Evolutionary conservation across 1,140 invertebrate genomes (phyloP).

Genomic region (Drosophila sulfurigaster): DNA sequence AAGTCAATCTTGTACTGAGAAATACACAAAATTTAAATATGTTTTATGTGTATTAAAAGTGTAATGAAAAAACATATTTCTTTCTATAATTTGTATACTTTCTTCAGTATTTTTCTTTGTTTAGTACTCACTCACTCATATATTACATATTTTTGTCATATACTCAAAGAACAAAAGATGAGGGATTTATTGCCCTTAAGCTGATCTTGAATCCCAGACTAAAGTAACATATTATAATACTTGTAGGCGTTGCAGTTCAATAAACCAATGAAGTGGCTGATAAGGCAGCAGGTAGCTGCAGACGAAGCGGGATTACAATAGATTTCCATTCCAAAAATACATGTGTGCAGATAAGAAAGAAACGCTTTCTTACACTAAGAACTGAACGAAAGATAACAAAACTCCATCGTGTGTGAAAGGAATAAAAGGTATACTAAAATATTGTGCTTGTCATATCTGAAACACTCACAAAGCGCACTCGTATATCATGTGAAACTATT

Average conservation of each 20-base stretch:
- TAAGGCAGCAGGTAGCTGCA: constrained; percentile 3
- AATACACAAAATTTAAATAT: too few species aligned
- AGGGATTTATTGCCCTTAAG: too few species aligned
- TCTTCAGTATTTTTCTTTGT: too few species aligned
- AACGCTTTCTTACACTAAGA: not conserved
- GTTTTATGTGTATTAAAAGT: too few species aligned
- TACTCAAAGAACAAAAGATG: too few species aligned
- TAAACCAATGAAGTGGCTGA: not conserved
- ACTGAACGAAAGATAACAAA: not conserved
- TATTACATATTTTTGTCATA: too few species aligned
- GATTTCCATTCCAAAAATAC: constrained; percentile 4
- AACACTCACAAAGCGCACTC: not conserved
- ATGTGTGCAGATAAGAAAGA: constrained; percentile 4
- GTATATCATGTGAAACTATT: constrained; percentile 13
- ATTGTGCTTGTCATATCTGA: constrained; percentile 8
- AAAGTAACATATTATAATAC: not conserved
- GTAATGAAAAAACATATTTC: too few species aligned
- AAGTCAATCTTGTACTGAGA: too few species aligned
- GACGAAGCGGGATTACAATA: not conserved
- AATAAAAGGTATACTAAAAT: constrained; percentile 7
- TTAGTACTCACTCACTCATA: too few species aligned
- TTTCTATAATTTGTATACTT: too few species aligned
- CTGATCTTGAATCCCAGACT: too few species aligned
- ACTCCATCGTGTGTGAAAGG: not conserved
- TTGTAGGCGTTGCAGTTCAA: not conserved